Conservation (phyloP, 2,888 invertebrate genomes). For the Horisme vitalbata region DNA sequence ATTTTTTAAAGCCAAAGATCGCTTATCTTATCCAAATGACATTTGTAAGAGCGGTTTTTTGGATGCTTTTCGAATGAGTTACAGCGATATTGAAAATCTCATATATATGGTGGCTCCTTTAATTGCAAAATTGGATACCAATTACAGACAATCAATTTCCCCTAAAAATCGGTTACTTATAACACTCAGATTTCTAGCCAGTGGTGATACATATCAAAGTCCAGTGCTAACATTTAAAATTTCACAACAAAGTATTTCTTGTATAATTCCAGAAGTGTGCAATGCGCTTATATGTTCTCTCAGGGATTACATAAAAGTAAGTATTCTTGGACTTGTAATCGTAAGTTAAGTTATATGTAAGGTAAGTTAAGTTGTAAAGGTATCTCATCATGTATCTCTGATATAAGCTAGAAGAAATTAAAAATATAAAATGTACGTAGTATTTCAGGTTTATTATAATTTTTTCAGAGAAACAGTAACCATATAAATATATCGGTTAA, state of each 20-base stretch:
- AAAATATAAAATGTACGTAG: slow-evolving; percentile 21
- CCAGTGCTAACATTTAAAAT: slow-evolving; percentile 32
- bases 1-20: too few species aligned
- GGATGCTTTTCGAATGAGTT: too few species aligned
- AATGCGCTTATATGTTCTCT: slow-evolving; percentile 19
- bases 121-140: slow-evolving; percentile 36
- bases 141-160: slow-evolving; percentile 35
- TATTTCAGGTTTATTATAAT: slow-evolving; percentile 20
- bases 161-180: slow-evolving; percentile 33
- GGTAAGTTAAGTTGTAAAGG: slow-evolving; percentile 16
- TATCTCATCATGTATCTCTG: slow-evolving; percentile 15
- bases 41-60: slow-evolving; percentile 21
- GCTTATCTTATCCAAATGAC: slow-evolving; percentile 30
- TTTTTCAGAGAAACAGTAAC: slow-evolving; percentile 25
- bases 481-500: slow-evolving; percentile 29
- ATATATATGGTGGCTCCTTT: slow-evolving; percentile 34
- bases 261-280: slow-evolving; percentile 21
- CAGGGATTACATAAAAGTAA: slow-evolving; percentile 26
- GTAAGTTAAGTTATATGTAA: slow-evolving; percentile 16
- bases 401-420: slow-evolving; percentile 20
- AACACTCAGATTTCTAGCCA: slow-evolving; percentile 33
- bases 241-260: slow-evolving; percentile 30
- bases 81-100: slow-evolving; percentile 34
- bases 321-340: slow-evolving; percentile 11
- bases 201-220: slow-evolving; percentile 32